Percentiles rank a stretch among this genome's conserved stretches.
phyloP scores from a whole-genome alignment of 2,888 invertebrate genomes.

The Laothoe populi region DNA sequence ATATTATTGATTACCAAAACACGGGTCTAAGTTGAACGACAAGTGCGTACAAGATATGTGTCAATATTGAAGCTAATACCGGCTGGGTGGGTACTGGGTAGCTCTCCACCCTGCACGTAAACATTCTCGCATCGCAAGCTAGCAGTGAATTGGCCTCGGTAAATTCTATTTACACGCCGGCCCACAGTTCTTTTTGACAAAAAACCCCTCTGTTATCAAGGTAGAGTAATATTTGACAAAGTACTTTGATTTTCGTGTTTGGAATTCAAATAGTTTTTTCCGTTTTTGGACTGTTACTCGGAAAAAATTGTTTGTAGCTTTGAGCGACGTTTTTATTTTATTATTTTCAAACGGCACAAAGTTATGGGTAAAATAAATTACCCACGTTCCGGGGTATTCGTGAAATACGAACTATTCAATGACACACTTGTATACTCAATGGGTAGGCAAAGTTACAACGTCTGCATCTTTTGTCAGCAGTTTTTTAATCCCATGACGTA shows the following conservation, averaged over 20 bases:
- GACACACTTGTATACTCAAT: no score
- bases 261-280: not conserved
- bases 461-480: no score
- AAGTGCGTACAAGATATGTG: slow-evolving; percentile 24
- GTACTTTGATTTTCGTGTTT: not conserved
- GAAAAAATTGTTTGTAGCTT: not conserved
- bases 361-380: no score
- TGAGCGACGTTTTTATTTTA: not conserved
- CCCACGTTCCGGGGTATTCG: no score
- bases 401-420: no score
- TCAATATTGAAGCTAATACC: slow-evolving; percentile 24
- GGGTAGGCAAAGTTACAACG: no score
- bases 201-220: slow-evolving; percentile 14
- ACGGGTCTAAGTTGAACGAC: not conserved
- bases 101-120: slow-evolving; percentile 32
- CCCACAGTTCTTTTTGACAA: slow-evolving; percentile 11
- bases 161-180: slow-evolving; percentile 35
- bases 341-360: no score
- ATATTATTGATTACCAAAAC: not conserved
- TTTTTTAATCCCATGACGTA: no score
- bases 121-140: slow-evolving; percentile 31
- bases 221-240: not conserved
- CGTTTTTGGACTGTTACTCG: not conserved
- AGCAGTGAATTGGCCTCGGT: slow-evolving; percentile 33
- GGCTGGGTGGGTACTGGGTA: slow-evolving; percentile 28